Evolutionary conservation across 2,113 vertebrate species (phyloP).

Genomic region (Pteruthius melanotis): DNA sequence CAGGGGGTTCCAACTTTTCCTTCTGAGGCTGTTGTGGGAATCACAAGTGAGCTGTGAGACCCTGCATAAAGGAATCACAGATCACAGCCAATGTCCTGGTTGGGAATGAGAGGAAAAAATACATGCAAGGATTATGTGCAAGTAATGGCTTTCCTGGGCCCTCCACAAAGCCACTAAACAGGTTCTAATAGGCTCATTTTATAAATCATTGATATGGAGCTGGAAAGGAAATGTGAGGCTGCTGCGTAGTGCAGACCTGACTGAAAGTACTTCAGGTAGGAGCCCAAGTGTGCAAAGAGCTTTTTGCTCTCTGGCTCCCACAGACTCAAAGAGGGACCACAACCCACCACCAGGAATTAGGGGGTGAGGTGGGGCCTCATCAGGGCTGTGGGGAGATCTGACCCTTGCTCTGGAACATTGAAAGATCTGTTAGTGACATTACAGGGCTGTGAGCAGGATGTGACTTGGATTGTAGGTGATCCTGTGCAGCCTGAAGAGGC

Average conservation of each 20-base stretch:
- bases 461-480: neutral
- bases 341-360: neutral
- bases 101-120: neutral
- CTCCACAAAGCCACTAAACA: neutral
- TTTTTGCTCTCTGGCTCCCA: neutral
- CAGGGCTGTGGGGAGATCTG: neutral
- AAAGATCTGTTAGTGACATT: neutral
- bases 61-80: neutral
- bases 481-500: neutral
- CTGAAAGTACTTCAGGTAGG: neutral
- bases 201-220: neutral
- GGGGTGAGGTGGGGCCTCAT: neutral
- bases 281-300: neutral
- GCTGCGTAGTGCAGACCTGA: neutral
- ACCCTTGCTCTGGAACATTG: neutral
- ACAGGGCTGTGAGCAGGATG: neutral
- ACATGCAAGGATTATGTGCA: neutral
- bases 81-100: neutral
- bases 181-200: neutral
- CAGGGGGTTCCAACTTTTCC: fast-evolving
- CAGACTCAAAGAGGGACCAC: neutral
- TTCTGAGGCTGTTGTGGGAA: neutral
- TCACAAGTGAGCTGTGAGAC: neutral
- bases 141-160: neutral
- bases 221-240: neutral